Conservation (phyloP, 35 echinoderm and acorn worm genomes). For the Lytechinus pictus region DNA sequence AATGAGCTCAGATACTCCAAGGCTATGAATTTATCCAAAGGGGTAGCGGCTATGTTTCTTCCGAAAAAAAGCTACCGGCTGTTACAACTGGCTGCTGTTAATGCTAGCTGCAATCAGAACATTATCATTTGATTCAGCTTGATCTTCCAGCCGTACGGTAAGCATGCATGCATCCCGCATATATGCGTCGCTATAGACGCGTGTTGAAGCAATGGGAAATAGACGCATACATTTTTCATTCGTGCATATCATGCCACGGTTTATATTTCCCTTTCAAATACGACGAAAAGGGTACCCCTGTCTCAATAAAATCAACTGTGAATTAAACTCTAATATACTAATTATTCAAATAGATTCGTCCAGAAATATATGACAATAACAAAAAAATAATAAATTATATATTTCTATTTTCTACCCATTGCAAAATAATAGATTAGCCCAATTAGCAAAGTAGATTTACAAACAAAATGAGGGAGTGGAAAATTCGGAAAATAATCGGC, state of each 20-base stretch:
- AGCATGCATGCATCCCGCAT: neutral
- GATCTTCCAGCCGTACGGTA: neutral
- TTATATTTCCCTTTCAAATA: neutral
- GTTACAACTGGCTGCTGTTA: neutral
- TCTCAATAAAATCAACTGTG: neutral
- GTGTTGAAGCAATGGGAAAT: neutral
- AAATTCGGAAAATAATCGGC: neutral
- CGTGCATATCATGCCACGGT: neutral
- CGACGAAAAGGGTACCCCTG: neutral
- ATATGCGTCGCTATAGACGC: neutral
- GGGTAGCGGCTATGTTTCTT: neutral
- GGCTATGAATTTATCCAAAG: neutral
- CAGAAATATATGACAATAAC: no score
- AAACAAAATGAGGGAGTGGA: neutral
- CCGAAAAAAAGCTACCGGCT: neutral
- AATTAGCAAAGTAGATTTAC: neutral
- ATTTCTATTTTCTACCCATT: neutral
- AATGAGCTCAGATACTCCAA: neutral
- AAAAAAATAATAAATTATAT: neutral
- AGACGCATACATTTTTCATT: neutral
- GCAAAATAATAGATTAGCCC: neutral
- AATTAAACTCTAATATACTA: neutral
- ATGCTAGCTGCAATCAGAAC: neutral
- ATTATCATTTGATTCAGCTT: neutral
- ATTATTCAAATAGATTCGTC: no score